Base-by-base conservation (phyloP, 2,113 vertebrate species). In the Pteropus alecto region DNA sequence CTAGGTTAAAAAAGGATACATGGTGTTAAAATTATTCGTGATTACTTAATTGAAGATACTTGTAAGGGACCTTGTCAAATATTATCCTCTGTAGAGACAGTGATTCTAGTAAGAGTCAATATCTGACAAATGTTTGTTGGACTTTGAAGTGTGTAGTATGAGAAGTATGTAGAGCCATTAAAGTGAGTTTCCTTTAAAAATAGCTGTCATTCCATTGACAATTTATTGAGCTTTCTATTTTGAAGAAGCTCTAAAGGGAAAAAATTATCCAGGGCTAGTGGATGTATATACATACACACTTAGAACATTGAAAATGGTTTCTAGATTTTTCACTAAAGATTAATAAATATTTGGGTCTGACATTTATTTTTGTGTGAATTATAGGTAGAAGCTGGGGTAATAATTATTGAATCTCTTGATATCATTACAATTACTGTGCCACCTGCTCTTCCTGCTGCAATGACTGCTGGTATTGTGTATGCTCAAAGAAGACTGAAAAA, bases 401-500 rank as follows among this genome's bases (percentile, higher is more conserved):
- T 99, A 98, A 98, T 99, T 96, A 99, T 99, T 0, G 99, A 99
- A 95, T 99, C 99, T 73, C 98, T 99, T 87, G 99, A 99, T 98
- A 99, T 99, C 26, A 99, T 99, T 97, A 99, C 99, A 79, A 99
- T 99, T 97, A 99, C 99, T 1, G 99, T 99, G 94, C 99, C 99
- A 38, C 99, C 99, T 14, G 99, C 99, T 0, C 99, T 99, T 81
- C 99, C 99, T 54, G 99, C 99, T 65, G 99, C 99, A 76, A 99
- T 99, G 99, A 99, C 99, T 26, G 99, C 99, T 46, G 99, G 99
- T 35, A 99, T 99, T 11, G 99, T 99, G 78, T 99, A 99, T 71
- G 99, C 99, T 68, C 99, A 99, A 97, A 99, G 99, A 92, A 99
- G 99, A 83, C 79, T 99, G 97, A 99, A 99, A 97, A 98, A 97